phyloP scores from a whole-genome alignment of 2,797 vertebrate species.

The Coendou prehensilis region DNA sequence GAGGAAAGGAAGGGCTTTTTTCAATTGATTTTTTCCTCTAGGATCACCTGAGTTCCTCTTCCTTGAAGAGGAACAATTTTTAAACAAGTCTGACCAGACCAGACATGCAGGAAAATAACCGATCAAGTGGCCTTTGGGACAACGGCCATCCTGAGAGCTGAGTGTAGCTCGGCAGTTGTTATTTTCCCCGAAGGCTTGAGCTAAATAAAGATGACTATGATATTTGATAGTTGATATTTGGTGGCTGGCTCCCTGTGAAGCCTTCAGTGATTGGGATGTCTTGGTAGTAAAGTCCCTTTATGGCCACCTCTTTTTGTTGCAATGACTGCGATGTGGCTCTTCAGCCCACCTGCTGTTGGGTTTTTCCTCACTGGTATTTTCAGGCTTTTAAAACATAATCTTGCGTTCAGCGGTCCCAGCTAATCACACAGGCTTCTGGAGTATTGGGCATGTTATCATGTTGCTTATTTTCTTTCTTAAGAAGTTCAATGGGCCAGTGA shows the following conservation, averaged over 20 bases:
- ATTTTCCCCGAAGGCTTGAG: neutral
- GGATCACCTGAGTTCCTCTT: neutral
- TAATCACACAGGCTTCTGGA: neutral
- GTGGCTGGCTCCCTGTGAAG: neutral
- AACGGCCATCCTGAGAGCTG: neutral
- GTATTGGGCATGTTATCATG: neutral
- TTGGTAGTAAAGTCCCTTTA: neutral
- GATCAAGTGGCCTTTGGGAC: neutral
- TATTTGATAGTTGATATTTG: neutral
- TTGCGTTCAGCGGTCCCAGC: neutral
- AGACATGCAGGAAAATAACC: neutral
- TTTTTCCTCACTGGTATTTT: neutral
- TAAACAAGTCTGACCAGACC: neutral
- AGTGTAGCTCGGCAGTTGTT: neutral
- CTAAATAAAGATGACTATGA: neutral
- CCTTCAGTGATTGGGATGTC: neutral
- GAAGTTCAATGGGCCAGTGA: too few relatives aligned
- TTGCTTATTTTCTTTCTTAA: neutral
- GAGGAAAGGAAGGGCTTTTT: neutral
- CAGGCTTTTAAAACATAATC: neutral
- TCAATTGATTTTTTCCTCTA: neutral
- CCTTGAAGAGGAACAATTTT: neutral
- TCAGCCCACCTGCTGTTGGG: rapidly evolving
- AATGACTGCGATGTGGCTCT: neutral
- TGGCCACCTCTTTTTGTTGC: neutral